A percentile compares a stretch with the other conserved stretches of the same genome.
Conservation (phyloP, 2,888 invertebrate genomes). For the Brachypterus glaber region DNA sequence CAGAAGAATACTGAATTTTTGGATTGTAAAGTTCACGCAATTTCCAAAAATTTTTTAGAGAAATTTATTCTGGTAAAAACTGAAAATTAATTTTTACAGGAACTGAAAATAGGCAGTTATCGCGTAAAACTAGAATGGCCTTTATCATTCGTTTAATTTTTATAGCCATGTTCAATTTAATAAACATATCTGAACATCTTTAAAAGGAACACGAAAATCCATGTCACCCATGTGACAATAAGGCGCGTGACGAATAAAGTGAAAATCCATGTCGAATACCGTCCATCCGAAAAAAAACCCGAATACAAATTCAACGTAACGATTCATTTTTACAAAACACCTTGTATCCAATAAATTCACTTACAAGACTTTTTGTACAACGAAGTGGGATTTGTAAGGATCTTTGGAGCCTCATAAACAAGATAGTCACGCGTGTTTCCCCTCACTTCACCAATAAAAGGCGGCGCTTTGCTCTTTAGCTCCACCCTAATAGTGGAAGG, state of each 20-base stretch:
- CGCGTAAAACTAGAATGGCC: slow-evolving; percentile 5
- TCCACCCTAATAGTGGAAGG: slow-evolving; percentile 24
- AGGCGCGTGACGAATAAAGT: slow-evolving; percentile 40
- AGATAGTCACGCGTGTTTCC: slow-evolving; percentile 38
- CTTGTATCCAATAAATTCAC: slow-evolving; percentile 45
- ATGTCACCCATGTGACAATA: slow-evolving; percentile 37
- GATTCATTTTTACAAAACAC: slow-evolving; percentile 44
- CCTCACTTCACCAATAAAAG: slow-evolving; percentile 24
- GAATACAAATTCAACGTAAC: slow-evolving; percentile 43
- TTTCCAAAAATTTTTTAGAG: too few relatives aligned
- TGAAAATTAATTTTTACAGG: too few relatives aligned
- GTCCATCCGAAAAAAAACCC: slow-evolving; percentile 38
- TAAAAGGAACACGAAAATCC: too few relatives aligned
- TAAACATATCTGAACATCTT: slow-evolving; percentile 40
- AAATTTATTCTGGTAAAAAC: too few relatives aligned
- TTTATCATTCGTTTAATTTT: too few relatives aligned
- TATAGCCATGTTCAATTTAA: slow-evolving; percentile 40
- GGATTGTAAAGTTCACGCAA: too few relatives aligned
- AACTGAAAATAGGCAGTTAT: slow-evolving; percentile 5
- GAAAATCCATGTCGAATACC: slow-evolving; percentile 42
- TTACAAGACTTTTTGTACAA: slow-evolving; percentile 40
- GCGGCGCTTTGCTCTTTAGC: slow-evolving; percentile 15
- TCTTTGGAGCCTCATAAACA: slow-evolving; percentile 42
- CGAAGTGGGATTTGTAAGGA: slow-evolving; percentile 43
- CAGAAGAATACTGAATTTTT: too few relatives aligned